These are phyloP conservation scores for Pipistrellus kuhlii DNA, from an alignment of 2,797 vertebrate genomes.

Conservation along the genomic window DNA sequence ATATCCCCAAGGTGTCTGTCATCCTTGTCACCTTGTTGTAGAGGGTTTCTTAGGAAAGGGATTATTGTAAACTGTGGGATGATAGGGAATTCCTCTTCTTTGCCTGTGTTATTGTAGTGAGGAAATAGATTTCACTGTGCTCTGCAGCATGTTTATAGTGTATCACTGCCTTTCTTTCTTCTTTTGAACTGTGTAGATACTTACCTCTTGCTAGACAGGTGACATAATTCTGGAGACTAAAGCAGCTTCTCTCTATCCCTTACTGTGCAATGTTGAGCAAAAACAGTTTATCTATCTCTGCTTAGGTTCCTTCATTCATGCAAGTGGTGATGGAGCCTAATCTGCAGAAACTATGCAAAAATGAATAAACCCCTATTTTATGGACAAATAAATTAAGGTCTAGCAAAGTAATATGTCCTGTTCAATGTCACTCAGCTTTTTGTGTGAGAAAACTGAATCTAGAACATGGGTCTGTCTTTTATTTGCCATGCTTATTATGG, in stretches of 20 bases:
- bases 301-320: background rate
- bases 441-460: background rate
- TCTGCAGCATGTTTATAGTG: background rate
- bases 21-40: background rate
- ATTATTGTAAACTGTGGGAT: background rate
- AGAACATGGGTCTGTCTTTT: background rate
- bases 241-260: background rate
- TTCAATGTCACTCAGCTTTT: background rate
- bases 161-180: constrained; percentile 32
- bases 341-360: background rate
- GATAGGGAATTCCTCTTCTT: constrained; percentile 45
- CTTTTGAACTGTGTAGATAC: constrained; percentile 49
- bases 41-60: background rate
- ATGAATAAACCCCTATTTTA: background rate
- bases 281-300: constrained; percentile 35
- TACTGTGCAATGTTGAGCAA: background rate
- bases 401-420: background rate
- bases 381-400: background rate
- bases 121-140: background rate
- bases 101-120: background rate
- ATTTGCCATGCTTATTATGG: background rate
- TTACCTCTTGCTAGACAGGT: constrained; percentile 13
- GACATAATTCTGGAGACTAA: constrained; percentile 12
- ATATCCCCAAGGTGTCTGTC: background rate
- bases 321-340: background rate